Evolutionary conservation across 1,140 invertebrate species (phyloP), one percentile per base, ranked within the genome.

Genomic region (Kradibia gibbosae): DNA sequence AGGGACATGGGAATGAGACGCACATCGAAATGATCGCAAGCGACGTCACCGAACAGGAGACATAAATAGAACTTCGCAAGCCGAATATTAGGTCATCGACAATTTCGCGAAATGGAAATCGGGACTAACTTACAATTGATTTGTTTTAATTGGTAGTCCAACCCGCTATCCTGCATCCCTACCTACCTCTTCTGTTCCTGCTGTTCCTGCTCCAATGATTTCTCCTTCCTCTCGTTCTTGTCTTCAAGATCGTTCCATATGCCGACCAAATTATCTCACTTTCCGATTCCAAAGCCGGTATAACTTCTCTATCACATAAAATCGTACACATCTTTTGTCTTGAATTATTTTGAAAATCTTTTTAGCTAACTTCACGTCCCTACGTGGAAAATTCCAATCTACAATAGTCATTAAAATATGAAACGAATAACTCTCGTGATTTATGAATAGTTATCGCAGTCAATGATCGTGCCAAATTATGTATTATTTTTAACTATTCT

Each of bases 141-240:
- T 70, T 25, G 39, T 78, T 28, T 42, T 1, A 11, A 36, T 31
- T 50, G 28, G 28, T 34, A 39, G 31, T 34, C 25, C 31, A 22
- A 17, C 34, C 15, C 36, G 10, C n/a, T 22, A 0, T 1, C n/a
- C 57, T n/a, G n/a, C n/a, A n/a, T n/a, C n/a, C n/a, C n/a, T n/a
- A n/a, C n/a, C n/a, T n/a, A n/a, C n/a, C n/a, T n/a, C n/a, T n/a
- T n/a, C n/a, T n/a, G n/a, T n/a, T n/a, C n/a, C n/a, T n/a, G n/a
- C n/a, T n/a, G 13, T 85, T 86, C 86, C 87, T 88, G 86, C 87
- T 85, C 3, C 8, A 65, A 7, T 65, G 10, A 82, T 86, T 82
- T 75, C 65, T 57, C 70, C 79, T 78, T 31, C n/a, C 67, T 42
- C 71, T 42, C 62, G 53, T 53, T 31, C 53, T n/a, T n/a, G n/a